Percentiles rank a stretch among this genome's conserved stretches.
These are phyloP conservation scores for Latrodectus geometricus DNA, from an alignment of 1,140 invertebrate genomes.

Conservation along the genomic window DNA sequence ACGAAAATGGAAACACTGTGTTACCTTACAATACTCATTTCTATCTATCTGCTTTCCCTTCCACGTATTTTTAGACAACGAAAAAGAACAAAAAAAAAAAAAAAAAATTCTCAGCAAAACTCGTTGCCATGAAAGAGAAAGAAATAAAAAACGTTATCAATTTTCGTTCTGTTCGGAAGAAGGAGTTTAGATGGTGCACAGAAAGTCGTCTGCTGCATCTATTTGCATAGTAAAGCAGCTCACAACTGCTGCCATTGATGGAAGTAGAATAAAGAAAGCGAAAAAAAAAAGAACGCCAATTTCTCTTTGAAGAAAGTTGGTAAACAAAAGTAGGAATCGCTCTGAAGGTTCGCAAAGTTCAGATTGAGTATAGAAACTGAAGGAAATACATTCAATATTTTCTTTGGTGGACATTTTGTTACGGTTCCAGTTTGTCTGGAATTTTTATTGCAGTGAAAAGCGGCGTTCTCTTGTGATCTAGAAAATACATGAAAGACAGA, in stretches of 20 bases:
- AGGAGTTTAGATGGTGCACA: slow-evolving; percentile 60
- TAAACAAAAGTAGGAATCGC: slow-evolving; percentile 55
- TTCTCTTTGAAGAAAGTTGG: slow-evolving; percentile 59
- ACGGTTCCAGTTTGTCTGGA: slow-evolving; percentile 33
- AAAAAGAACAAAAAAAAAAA: slow-evolving; percentile 31
- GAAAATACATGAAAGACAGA: too few species aligned
- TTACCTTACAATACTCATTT: slow-evolving; percentile 49
- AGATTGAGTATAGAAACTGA: slow-evolving; percentile 37
- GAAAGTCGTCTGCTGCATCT: slow-evolving; percentile 54
- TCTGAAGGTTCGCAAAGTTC: slow-evolving; percentile 43
- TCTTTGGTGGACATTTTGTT: slow-evolving; percentile 45
- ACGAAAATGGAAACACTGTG: slow-evolving; percentile 29
- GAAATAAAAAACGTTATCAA: slow-evolving; percentile 52
- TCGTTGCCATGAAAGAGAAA: slow-evolving; percentile 13
- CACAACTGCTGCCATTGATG: slow-evolving; percentile 2
- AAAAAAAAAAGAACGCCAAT: slow-evolving; percentile 42
- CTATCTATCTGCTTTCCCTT: slow-evolving; percentile 37
- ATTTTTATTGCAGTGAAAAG: slow-evolving; percentile 42
- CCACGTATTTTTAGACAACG: slow-evolving; percentile 44
- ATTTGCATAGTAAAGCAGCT: slow-evolving; percentile 59
- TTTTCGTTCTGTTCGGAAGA: slow-evolving; percentile 55
- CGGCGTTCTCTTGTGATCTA: slow-evolving; percentile 5
- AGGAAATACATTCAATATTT: slow-evolving; percentile 40
- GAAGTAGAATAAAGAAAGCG: slow-evolving; percentile 24
- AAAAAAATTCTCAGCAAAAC: neutral